A percentile compares a stretch with the other conserved stretches of the same genome.
phyloP scores from a whole-genome alignment of 2,113 vertebrate species.

The Xenopus borealis region DNA sequence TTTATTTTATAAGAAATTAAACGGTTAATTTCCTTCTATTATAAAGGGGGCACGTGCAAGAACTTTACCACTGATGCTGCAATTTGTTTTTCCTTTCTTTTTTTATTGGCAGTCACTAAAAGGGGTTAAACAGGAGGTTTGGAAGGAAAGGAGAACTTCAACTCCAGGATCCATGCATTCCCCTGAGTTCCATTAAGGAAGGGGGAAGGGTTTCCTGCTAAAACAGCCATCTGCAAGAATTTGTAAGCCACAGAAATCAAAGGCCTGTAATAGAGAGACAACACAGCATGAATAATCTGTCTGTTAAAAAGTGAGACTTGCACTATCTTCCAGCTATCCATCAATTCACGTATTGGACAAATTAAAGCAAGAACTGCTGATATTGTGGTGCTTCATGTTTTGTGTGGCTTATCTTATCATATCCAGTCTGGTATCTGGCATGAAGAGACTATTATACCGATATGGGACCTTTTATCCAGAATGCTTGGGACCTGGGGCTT shows the following conservation, averaged over 20 bases:
- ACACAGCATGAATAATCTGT: slow-evolving; percentile 60
- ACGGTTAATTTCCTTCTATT: slow-evolving; percentile 69
- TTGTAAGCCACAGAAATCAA: slow-evolving; percentile 72
- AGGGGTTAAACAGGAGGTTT: slow-evolving; percentile 83
- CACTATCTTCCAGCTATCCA: slow-evolving; percentile 12
- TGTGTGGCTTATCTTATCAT: neutral
- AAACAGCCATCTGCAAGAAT: slow-evolving; percentile 76
- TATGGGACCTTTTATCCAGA: no score
- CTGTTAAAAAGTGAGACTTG: slow-evolving; percentile 51
- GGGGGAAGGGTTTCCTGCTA: slow-evolving; percentile 87
- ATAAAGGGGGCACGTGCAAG: slow-evolving; percentile 64
- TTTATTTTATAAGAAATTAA: slow-evolving; percentile 68
- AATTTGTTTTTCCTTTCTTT: slow-evolving; percentile 52
- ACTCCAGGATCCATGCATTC: slow-evolving; percentile 88
- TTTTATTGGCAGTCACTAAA: slow-evolving; percentile 58
- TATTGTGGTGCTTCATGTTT: neutral
- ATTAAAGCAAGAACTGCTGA: neutral
- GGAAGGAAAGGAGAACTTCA: slow-evolving; percentile 81
- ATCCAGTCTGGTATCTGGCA: neutral
- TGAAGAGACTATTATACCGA: no score
- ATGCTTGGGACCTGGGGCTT: no score
- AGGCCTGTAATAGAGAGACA: slow-evolving; percentile 63
- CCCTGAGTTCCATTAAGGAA: slow-evolving; percentile 90
- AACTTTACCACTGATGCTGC: slow-evolving; percentile 67
- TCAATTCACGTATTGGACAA: neutral